Base-by-base conservation (phyloP, 2,888 invertebrate species). In the Carcina quercana region DNA sequence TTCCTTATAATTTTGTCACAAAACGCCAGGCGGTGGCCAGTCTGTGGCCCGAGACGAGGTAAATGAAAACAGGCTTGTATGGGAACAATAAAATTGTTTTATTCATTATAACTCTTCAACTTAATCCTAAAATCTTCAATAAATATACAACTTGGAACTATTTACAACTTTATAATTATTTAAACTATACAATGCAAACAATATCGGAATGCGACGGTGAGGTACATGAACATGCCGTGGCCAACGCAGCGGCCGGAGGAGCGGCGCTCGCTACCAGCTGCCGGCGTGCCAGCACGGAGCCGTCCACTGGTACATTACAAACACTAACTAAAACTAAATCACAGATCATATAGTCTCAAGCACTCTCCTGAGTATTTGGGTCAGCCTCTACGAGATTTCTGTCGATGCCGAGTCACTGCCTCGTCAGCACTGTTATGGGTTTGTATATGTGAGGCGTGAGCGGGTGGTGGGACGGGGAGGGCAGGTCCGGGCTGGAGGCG, bases 351-450 rank as follows among this genome's bases (percentile, higher is more conserved):
- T 50, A 65, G 53, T 36, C 53, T 51, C 47, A 47, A 51, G 48
- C 50, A 43, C 56, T 47, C 45, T 39, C 26, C 39, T 37, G 44
- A 42, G 41, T 50, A 50, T 54, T 56, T 45, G 50, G 47, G 47
- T 43, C 45, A 54, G 60, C 55, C 53, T 59, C 49, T 35, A 38
- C 35, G 56, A 54, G 52, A 47, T 50, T 47, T 12, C 22, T 14
- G 10, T 20, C 10, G 25, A 20, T 11, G 15, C 13, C 33, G 32
- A 40, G 34, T 76, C 73, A 83, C 47, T 87, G 86, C 51, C 87
- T 76, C 38, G 86, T 83, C 15, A 87, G 78, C 15, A 88, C 84
- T 28, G 88, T 85, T 41, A 87, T 70, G 2, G 88, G 87, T 49
- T 88, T 83, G 70, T 69, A 83, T 53, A 83, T 83, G 46, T 86